Evolutionary conservation across 2,797 vertebrate species (phyloP).

Genomic region (Diglossa cyanea): DNA sequence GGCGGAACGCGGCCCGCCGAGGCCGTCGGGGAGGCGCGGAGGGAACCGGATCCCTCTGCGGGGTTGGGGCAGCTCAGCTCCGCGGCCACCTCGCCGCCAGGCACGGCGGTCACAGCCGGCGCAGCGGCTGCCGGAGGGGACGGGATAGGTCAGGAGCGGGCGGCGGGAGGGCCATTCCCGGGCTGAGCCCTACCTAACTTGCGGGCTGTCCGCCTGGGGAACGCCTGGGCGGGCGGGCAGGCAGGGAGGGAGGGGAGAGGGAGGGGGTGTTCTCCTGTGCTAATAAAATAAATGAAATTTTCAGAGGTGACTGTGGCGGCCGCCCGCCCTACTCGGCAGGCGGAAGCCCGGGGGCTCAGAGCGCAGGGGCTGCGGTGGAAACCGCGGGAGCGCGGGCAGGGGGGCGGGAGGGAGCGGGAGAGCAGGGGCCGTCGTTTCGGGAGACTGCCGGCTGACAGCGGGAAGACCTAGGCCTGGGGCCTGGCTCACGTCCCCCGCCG

Average conservation of each 20-base stretch:
- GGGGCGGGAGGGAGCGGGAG: not conserved
- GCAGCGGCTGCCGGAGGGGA: not conserved
- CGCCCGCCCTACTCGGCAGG: not conserved
- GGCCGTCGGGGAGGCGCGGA: not conserved
- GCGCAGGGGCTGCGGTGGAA: not conserved
- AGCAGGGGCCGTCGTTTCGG: not conserved
- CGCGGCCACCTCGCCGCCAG: not conserved
- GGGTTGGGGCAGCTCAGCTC: not conserved
- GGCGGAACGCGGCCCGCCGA: not conserved
- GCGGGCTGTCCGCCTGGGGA: not conserved
- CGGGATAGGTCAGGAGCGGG: not conserved
- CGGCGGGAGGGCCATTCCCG: no score
- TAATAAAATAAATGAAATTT: not conserved
- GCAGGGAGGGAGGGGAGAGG: not conserved
- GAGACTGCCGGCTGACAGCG: not conserved
- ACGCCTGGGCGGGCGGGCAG: not conserved
- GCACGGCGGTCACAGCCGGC: not conserved
- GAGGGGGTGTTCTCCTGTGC: not conserved
- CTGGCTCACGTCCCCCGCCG: not conserved
- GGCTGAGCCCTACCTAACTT: not conserved
- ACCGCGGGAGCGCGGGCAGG: not conserved
- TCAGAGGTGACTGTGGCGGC: not conserved
- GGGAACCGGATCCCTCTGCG: not conserved
- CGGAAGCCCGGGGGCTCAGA: not conserved
- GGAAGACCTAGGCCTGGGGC: not conserved